Conservation (phyloP, 2,113 vertebrate genomes). For the Gasterosteus aculeatus region DNA sequence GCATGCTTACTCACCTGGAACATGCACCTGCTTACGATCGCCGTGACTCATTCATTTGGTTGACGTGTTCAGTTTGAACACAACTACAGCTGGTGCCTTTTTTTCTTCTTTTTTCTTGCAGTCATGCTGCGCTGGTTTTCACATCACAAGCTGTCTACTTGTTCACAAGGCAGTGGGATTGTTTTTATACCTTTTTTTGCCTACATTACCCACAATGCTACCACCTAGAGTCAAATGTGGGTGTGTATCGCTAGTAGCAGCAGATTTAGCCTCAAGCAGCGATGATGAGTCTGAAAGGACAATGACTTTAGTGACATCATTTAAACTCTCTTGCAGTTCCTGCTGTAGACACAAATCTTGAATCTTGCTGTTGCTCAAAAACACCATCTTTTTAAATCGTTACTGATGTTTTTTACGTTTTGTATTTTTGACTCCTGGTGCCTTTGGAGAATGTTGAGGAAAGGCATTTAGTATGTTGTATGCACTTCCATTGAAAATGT, state of each 20-base stretch:
- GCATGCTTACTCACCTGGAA: neutral
- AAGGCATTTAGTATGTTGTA: neutral
- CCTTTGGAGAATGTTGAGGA: neutral
- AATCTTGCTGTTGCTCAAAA: neutral
- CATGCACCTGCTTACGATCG: slow-evolving; percentile 5
- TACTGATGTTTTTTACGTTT: neutral
- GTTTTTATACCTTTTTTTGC: neutral
- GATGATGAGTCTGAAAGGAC: neutral
- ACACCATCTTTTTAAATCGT: neutral
- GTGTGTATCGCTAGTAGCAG: neutral
- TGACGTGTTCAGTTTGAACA: slow-evolving; percentile 5
- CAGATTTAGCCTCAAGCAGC: neutral
- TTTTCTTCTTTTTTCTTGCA: neutral
- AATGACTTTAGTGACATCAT: neutral
- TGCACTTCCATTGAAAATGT: neutral
- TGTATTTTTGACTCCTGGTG: neutral
- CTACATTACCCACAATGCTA: neutral
- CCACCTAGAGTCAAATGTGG: neutral
- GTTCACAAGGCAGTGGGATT: neutral
- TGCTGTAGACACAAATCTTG: neutral
- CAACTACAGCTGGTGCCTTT: slow-evolving; percentile 13
- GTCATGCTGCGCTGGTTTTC: neutral
- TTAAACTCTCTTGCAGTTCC: neutral
- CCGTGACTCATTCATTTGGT: slow-evolving; percentile 7
- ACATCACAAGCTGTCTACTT: slow-evolving; percentile 3